Base-by-base conservation (phyloP, 2,113 vertebrate species). In the Mesocricetus auratus region DNA sequence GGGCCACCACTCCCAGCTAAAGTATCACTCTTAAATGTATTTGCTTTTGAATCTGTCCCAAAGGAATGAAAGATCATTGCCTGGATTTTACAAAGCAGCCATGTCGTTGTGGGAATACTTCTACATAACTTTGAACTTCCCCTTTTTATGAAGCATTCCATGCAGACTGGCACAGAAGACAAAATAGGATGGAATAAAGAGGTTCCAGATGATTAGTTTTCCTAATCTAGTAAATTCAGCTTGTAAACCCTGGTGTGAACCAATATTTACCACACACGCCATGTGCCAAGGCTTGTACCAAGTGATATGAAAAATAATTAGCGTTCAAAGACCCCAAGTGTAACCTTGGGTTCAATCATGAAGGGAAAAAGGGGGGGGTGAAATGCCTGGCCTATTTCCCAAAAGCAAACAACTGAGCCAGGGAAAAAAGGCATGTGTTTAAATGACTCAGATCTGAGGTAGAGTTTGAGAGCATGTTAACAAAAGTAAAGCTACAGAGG, bases 401-500 rank as follows among this genome's bases (percentile, higher is more conserved):
- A 69, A 75, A 90, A 94, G 78, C 79, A 78, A 94, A 90, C 36
- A 87, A 77, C 29, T 19, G 69, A 47, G 50, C 66, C 53, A 56
- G 56, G 50, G 45, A 26, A 45, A 75, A 47, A 22, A 45, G 77
- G 22, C 71, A 75, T 26, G n/a, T 73, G 62, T 78, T 87, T 71
- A 78, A 69, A 42, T n/a, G 89, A 47, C 56, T 87, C 68, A 60
- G 56, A 50, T 94, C 47, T 89, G 81, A 86, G 78, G 69, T 66
- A 42, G 42, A 21, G 29, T n/a, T 13, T 4, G 31, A 90, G 42
- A 75, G 91, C 56, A 16, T 85, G 68, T 79, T 68, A 95, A 92
- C 83, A 89, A 95, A 56, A 58, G 47, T 66, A 45, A 79, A 97
- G 86, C 4, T 15, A 73, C 45, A 78, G 68, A 87, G 86, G 68